Base-by-base conservation (phyloP, 64 coral and sea anemone genomes). In the Acropora yongei region DNA sequence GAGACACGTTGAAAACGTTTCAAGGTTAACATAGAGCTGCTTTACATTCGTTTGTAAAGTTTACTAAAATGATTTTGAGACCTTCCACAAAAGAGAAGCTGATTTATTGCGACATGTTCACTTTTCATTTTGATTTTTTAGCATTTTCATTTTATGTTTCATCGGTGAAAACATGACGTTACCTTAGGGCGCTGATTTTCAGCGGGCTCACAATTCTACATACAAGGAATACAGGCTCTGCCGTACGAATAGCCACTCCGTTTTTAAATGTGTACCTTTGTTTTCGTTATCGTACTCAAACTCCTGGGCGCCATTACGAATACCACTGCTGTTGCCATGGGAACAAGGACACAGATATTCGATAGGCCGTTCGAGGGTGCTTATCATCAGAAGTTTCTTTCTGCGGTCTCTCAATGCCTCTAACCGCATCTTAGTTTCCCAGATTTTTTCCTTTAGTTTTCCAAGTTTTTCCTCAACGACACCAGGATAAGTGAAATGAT, bases 371-470 rank as follows among this genome's bases (percentile, higher is more conserved):
- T 85, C 82, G 9, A 63, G 82, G 43, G 82, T 44, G 82, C 82
- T 93, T 50, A 96, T 97, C 86, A 41, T 68, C 44, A 88, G 80
- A 1, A 97, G 78, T 73, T 94, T 94, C 48, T 91, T 97, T 44
- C 87, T 97, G 17, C 92, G 63, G 17, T 92, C 95, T 2, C 95
- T 76, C 47, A 97, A 75, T 19, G 84, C 72, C 19, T 83, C 92
- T 39, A 97, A 82, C 18, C 89, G 84, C 17, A 83, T 11, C 19
- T 46, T 91, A 0, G 91, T 89, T 5, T 92, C 95, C 51, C 88
- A 89, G 72, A 97, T 97, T 79, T 88, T 90, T 12, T 82, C 92
- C 17, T 91, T 97, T 1, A 97, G 83, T 58, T 92, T 93, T 44
- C 80, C 82, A 55, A 97, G 84, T 85, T 82, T 97, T 43, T 80